Evolutionary conservation across 2,113 vertebrate genomes (phyloP).

Genomic region (Calyptommatus sinebrachiatus): DNA sequence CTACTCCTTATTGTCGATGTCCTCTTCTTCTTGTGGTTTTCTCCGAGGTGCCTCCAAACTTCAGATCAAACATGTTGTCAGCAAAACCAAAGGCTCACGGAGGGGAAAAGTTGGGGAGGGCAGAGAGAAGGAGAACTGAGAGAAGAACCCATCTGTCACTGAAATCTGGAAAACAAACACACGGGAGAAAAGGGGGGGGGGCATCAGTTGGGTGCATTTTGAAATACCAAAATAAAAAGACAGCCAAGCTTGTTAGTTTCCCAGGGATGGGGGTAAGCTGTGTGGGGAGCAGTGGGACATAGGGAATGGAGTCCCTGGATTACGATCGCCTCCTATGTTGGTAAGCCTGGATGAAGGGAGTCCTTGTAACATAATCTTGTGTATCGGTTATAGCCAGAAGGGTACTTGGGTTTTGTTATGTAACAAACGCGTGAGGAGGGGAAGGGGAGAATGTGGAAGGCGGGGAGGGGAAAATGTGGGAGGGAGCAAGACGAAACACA

Average conservation of each 20-base stretch:
- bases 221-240: conserved; percentile 31
- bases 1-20: conserved; percentile 47
- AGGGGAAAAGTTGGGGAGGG: background rate
- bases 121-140: conserved; percentile 38
- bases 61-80: conserved; percentile 58
- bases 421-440: background rate
- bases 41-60: conserved; percentile 61
- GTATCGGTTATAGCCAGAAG: conserved; percentile 41
- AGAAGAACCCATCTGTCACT: conserved; percentile 73
- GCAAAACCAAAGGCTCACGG: conserved; percentile 33
- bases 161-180: conserved; percentile 75
- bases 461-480: background rate
- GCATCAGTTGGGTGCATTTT: conserved; percentile 51
- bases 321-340: conserved; percentile 29
- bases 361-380: background rate
- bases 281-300: conserved; percentile 8
- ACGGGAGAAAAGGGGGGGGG: conserved; percentile 48
- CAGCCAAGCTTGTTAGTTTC: conserved; percentile 29
- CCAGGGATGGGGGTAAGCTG: conserved; percentile 26
- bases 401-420: conserved; percentile 14
- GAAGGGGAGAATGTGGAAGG: background rate
- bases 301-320: conserved; percentile 11
- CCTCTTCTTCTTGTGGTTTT: conserved; percentile 16
- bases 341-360: conserved; percentile 47
- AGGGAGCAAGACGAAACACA: background rate